These are phyloP conservation scores for Herpetotheres cachinnans DNA, from an alignment of 2,113 vertebrate species.

Conservation along the genomic window DNA sequence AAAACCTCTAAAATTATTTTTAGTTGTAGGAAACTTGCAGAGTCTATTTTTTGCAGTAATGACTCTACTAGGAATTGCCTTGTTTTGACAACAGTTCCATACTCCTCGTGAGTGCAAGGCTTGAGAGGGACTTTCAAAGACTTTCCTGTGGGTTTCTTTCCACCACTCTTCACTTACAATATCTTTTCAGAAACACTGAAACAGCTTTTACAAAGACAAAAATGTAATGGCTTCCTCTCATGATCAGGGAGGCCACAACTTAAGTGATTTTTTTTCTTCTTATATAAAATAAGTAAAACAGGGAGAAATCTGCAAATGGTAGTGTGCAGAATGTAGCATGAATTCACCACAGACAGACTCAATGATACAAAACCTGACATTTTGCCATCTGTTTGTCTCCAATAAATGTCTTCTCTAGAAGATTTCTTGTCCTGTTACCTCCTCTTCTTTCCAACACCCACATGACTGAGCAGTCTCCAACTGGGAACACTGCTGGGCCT, in stretches of 20 bases:
- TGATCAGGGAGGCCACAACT: neutral
- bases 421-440: neutral
- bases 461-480: fast-evolving
- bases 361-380: neutral
- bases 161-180: neutral
- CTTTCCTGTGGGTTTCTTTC: neutral
- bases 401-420: neutral
- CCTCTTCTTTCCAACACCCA: neutral
- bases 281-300: neutral
- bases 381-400: neutral
- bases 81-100: neutral
- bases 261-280: neutral
- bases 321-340: neutral
- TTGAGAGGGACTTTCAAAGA: neutral
- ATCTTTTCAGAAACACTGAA: neutral
- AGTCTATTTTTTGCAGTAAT: neutral
- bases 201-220: neutral
- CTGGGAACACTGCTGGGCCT: neutral
- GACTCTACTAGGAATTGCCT: neutral
- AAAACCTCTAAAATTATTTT: neutral
- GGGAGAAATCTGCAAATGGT: neutral
- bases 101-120: neutral
- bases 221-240: neutral
- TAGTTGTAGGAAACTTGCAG: neutral
- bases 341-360: neutral